Base-by-base conservation (phyloP, 2,113 vertebrate species). In the Nothoprocta pentlandii region DNA sequence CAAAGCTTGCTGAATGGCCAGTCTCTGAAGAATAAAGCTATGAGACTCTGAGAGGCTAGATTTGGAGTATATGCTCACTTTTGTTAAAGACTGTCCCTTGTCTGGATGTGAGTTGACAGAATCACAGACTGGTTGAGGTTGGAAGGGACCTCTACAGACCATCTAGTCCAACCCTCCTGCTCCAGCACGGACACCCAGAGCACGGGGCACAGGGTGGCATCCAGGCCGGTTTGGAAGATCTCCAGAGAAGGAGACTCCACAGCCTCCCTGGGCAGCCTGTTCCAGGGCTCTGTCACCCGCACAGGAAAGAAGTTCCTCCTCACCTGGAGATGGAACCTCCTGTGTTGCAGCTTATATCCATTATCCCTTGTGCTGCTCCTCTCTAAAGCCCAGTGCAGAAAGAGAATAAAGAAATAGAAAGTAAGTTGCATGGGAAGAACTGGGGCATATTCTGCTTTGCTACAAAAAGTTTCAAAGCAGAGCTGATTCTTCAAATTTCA, bases 1-100 rank as follows among this genome's bases (percentile, higher is more conserved):
- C 8, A 84, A 39, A 74, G 39, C 53, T 91, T 58, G 22, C 53
- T 87, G 70, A 95, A 81, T 75, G 93, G n/a, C 10, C 25, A 66
- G 30, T 77, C 49, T 11, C 41, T 59, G 44, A 93, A 90, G 39
- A 83, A 53, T 73, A 75, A 66, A 5, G 5, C 10, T 70, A 34
- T 84, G 78, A 86, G 15, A 67, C 6, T 78, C 28, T 10, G 82
- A 81, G 39, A 73, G 16, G 16, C 62, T 74, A 46, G 21, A 42
- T 94, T 67, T 80, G 15, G 69, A 90, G 21, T 71, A 71, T 2
- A 0, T 71, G 23, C n/a, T 89, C 46, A 54, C n/a, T 94, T 77
- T 16, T 32, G 80, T 34, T n/a, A 69, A 87, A 88, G 23, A 7
- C 53, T 85, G 17, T 10, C 56, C 80, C 53, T 70, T 92, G 23